phyloP scores from a whole-genome alignment of 2,888 invertebrate genomes.

The Stenotaenia linearis region DNA sequence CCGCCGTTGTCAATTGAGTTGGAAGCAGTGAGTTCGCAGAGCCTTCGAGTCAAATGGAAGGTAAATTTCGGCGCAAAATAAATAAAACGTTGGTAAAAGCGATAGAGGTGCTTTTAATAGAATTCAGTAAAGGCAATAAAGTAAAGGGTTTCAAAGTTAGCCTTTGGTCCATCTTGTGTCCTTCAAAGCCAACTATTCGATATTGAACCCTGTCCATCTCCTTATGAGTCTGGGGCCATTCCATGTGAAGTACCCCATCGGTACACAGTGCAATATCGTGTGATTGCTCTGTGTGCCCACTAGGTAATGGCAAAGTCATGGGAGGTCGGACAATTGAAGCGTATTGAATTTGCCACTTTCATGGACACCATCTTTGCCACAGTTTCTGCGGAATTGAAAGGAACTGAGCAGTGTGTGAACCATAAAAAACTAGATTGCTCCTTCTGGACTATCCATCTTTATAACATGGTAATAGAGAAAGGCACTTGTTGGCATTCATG shows the following conservation, averaged over 20 bases:
- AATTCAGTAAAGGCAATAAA: not conserved
- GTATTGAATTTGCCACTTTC: conserved; percentile 26
- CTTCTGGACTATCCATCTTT: conserved; percentile 21
- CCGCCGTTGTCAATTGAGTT: conserved; percentile 44
- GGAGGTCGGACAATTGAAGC: conserved; percentile 26
- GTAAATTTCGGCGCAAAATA: conserved; percentile 39
- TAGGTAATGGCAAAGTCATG: conserved; percentile 16
- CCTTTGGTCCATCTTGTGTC: not conserved
- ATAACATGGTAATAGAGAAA: conserved; percentile 17
- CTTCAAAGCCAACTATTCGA: conserved; percentile 8
- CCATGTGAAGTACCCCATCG: conserved; percentile 10
- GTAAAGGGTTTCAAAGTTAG: not conserved
- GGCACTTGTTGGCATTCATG: conserved; percentile 19
- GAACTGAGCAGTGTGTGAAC: conserved; percentile 17
- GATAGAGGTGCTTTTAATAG: not conserved
- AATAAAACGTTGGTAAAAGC: not conserved
- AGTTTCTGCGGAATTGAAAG: conserved; percentile 17
- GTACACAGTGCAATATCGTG: conserved; percentile 23
- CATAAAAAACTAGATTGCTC: conserved; percentile 24
- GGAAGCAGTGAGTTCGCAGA: conserved; percentile 44
- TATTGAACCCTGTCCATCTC: conserved; percentile 26
- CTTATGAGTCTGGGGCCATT: conserved; percentile 16
- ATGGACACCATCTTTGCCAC: conserved; percentile 24
- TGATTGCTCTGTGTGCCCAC: conserved; percentile 20
- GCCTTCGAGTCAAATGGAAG: conserved; percentile 46